Percentiles rank a stretch among this genome's conserved stretches.
Conservation (phyloP, 2,888 invertebrate genomes). For the Amiota mariae region DNA sequence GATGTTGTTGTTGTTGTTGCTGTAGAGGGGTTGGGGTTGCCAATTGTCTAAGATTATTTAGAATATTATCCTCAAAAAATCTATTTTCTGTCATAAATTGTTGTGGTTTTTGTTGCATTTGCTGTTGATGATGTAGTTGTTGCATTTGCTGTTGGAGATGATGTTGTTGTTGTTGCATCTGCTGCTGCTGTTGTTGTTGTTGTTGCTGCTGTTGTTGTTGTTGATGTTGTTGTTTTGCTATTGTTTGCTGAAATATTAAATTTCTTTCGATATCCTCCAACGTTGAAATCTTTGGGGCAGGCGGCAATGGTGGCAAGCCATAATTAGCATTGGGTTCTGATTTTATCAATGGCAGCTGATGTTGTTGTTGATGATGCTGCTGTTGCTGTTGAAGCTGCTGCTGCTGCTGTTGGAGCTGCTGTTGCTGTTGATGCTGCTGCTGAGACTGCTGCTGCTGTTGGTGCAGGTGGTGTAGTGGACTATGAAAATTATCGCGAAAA, state of each 20-base stretch:
- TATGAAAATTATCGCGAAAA: slow-evolving; percentile 64
- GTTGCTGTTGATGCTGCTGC: slow-evolving; percentile 32
- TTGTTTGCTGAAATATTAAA: slow-evolving; percentile 70
- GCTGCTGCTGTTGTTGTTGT: slow-evolving; percentile 33
- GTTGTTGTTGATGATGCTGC: slow-evolving; percentile 42
- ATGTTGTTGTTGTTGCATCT: not conserved
- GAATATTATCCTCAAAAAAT: slow-evolving; percentile 46
- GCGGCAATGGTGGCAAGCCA: slow-evolving; percentile 52
- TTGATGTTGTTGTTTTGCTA: slow-evolving; percentile 58
- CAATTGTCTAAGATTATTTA: slow-evolving; percentile 40
- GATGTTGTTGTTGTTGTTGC: slow-evolving; percentile 50
- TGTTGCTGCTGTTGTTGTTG: slow-evolving; percentile 51
- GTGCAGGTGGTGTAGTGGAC: slow-evolving; percentile 52
- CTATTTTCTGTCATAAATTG: slow-evolving; percentile 31
- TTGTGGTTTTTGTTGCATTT: slow-evolving; percentile 42
- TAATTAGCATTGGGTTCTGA: slow-evolving; percentile 52
- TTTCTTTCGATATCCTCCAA: slow-evolving; percentile 73
- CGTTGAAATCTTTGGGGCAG: slow-evolving; percentile 69
- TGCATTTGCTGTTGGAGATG: slow-evolving; percentile 56
- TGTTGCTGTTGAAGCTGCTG: slow-evolving; percentile 39
- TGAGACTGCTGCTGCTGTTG: slow-evolving; percentile 39
- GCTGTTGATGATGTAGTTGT: slow-evolving; percentile 60
- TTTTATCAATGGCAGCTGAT: slow-evolving; percentile 37
- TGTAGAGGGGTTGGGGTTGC: slow-evolving; percentile 39
- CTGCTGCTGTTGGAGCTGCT: slow-evolving; percentile 33